These are phyloP conservation scores for Lepidurus apus DNA, from an alignment of 1,140 invertebrate species.

Conservation along the genomic window DNA sequence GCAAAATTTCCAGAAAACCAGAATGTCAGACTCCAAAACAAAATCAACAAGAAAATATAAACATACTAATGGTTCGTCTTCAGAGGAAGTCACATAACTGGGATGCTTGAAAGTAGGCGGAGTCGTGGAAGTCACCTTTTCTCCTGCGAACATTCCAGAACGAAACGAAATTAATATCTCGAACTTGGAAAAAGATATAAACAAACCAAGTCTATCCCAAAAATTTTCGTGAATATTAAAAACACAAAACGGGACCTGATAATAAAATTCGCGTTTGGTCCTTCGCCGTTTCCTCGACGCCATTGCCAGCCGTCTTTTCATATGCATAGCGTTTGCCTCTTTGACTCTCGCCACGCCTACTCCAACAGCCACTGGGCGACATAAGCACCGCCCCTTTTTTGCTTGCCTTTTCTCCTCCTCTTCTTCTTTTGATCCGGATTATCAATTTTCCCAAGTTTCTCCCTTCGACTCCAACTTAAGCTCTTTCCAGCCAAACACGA, in stretches of 20 bases:
- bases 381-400: neutral
- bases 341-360: conserved; percentile 1
- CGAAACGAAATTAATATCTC: neutral
- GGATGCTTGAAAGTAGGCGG: neutral
- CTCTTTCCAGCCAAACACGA: neutral
- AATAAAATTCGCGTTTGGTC: conserved; percentile 1
- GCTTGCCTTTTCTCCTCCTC: too few relatives aligned
- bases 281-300: neutral
- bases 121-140: neutral
- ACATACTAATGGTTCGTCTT: neutral
- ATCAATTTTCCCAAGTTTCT: neutral
- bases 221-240: neutral
- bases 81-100: neutral
- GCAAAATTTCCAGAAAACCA: conserved; percentile 39
- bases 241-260: neutral
- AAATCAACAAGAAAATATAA: neutral
- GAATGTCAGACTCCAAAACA: neutral
- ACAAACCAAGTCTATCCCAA: too few relatives aligned
- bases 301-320: neutral
- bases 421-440: neutral
- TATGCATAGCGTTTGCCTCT: neutral
- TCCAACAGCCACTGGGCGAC: neutral
- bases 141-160: neutral
- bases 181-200: neutral
- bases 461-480: neutral